Conservation (phyloP, 2,888 invertebrate species). For the Neoascia interrupta region DNA sequence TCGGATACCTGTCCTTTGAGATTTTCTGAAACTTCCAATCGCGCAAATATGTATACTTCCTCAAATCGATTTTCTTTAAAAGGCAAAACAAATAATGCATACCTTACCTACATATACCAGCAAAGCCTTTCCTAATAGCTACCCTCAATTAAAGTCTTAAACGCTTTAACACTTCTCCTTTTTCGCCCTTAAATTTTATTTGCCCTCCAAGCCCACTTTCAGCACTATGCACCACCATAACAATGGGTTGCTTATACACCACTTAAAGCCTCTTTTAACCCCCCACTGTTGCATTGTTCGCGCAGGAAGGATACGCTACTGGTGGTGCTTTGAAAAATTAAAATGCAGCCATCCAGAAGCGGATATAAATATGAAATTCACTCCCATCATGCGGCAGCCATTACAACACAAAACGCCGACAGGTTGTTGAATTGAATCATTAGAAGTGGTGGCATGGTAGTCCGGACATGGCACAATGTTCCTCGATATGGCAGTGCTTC, state of each 20-base stretch:
- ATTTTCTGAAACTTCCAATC: no score
- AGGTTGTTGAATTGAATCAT: slow-evolving; percentile 69
- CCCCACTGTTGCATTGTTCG: neutral
- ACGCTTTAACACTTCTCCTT: slow-evolving; percentile 17
- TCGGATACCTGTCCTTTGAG: no score
- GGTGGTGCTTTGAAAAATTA: slow-evolving; percentile 32
- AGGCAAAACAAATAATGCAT: no score
- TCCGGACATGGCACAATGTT: neutral
- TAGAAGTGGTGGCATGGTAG: slow-evolving; percentile 38
- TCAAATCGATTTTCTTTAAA: no score
- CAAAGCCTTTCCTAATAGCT: no score
- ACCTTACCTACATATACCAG: no score
- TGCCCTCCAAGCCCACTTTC: no score
- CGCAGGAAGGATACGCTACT: neutral
- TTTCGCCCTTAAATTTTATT: slow-evolving; percentile 26
- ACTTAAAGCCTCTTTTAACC: neutral
- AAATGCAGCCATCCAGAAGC: slow-evolving; percentile 53
- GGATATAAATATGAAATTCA: slow-evolving; percentile 57
- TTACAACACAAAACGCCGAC: slow-evolving; percentile 58
- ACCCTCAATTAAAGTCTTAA: slow-evolving; percentile 7
- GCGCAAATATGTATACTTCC: no score
- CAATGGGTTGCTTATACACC: slow-evolving; percentile 28
- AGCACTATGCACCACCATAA: slow-evolving; percentile 12
- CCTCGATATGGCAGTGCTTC: slow-evolving; percentile 17
- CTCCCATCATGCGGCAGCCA: slow-evolving; percentile 37